Evolutionary conservation across 2,113 vertebrate genomes (phyloP), one percentile per base, ranked within the genome.

Genomic region (Sphaerodactylus townsendi): DNA sequence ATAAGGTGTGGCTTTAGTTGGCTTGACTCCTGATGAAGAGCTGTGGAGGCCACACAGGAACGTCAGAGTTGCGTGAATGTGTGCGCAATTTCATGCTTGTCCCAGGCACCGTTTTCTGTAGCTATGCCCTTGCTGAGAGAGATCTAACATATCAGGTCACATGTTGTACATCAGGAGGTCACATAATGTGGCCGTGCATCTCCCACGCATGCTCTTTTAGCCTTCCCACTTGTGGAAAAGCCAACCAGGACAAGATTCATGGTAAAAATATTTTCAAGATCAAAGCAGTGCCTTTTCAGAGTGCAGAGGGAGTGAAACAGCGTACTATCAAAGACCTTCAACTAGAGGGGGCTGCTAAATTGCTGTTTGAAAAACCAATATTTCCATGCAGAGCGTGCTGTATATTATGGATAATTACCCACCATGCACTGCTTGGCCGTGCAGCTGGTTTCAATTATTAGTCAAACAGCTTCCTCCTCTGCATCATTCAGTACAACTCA

Each of bases 381-480:
- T 94, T 95, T 94, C 94, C 94, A 95, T 81, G 90, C 92, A 79
- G 19, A 21, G 93, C 44, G 0, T 91, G 93, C 90, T 91, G 90
- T 92, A 93, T 91, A 95, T 94, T 91, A 91, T 85, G 94, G 95
- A 93, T 92, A 93, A 95, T 94, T 88, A 94, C 94, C 95, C 95
- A 95, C 92, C 93, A 75, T 88, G 94, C 85, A 46, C 93, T 87
- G 93, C 93, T 92, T 76, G 0, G 90, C 2, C 25, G 93, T 82
- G 86, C 95, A 96, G 95, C 95, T 96, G 96, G 92, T 95, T 94
- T 88, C 93, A 92, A 94, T 96, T 95, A 95, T 86, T 86, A 48
- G 92, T 89, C 93, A 64, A 90, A 82, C 92, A 84, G 93, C 94
- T 93, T 79, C 94, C 90, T 95, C 93, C 93, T 93, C 88, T 65